Percentiles rank a stretch among this genome's conserved stretches.
Evolutionary conservation across 2,888 invertebrate species (phyloP).

Genomic region (Tromatobia lineatoria): DNA sequence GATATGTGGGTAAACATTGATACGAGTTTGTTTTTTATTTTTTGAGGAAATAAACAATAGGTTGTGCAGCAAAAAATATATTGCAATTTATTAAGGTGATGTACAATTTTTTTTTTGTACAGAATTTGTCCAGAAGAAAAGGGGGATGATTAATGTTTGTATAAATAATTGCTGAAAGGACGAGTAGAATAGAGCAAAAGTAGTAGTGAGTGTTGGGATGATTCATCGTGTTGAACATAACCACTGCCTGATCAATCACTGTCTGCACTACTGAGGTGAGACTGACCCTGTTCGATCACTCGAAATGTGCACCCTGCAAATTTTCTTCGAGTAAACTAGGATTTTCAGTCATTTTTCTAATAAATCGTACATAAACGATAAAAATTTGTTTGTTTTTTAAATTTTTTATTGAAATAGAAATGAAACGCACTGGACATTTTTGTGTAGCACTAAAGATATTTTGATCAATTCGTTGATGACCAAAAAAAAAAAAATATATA

Average conservation of each 20-base stretch:
- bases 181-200: not conserved
- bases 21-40: not conserved
- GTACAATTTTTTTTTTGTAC: not conserved
- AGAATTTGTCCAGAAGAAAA: not conserved
- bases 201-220: constrained; percentile 3
- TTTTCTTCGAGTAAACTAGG: not conserved
- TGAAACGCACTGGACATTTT: too few relatives aligned
- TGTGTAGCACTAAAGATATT: not conserved
- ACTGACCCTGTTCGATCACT: not conserved
- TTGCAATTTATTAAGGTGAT: too few relatives aligned
- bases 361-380: not conserved
- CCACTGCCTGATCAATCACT: constrained; percentile 38
- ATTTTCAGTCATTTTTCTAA: not conserved
- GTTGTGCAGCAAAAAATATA: too few relatives aligned
- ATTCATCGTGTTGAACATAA: constrained; percentile 31
- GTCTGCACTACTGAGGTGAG: constrained; percentile 41
- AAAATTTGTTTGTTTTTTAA: too few relatives aligned
- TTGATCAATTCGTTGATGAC: not conserved
- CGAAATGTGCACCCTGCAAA: not conserved
- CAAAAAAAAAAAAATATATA: too few relatives aligned
- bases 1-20: not conserved
- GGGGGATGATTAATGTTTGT: constrained; percentile 19
- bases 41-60: too few relatives aligned
- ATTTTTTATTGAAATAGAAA: too few relatives aligned
- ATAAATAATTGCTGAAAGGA: not conserved